Conservation (phyloP, 2,113 vertebrate species). For the Chelonoidis abingdonii region DNA sequence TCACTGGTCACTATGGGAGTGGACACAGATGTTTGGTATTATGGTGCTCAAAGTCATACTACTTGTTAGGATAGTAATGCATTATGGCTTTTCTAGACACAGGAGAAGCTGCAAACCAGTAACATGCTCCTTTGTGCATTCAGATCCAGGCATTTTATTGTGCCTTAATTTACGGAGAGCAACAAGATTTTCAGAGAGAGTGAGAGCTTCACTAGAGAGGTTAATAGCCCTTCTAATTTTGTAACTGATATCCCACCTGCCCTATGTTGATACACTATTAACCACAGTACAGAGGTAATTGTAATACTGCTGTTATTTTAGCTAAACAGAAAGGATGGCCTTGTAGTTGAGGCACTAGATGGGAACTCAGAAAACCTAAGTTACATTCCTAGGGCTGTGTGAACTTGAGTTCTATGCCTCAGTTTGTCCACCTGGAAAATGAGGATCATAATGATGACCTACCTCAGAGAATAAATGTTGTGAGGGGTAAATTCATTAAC, state of each 20-base stretch:
- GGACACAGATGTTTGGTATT: constrained; percentile 79
- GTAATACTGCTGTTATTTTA: background rate
- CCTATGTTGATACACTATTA: rapidly evolving
- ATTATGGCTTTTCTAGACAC: constrained; percentile 1
- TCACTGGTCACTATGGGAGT: constrained; percentile 78
- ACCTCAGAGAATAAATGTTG: background rate
- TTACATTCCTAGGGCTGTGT: rapidly evolving
- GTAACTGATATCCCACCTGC: background rate
- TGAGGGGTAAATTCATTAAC: background rate
- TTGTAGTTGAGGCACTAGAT: rapidly evolving
- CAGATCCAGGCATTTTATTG: constrained; percentile 27
- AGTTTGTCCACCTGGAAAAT: background rate
- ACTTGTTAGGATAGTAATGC: constrained; percentile 35
- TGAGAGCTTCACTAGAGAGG: background rate
- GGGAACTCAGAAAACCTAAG: background rate
- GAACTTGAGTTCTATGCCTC: background rate
- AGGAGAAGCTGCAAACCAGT: constrained; percentile 20
- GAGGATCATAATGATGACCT: background rate
- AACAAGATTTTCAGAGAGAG: background rate
- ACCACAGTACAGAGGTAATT: background rate
- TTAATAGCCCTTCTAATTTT: background rate
- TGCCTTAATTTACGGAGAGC: constrained; percentile 3
- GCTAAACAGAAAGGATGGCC: background rate
- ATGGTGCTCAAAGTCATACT: constrained; percentile 64
- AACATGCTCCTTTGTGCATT: constrained; percentile 2